Evolutionary conservation across 2,888 invertebrate genomes (phyloP), one percentile per base, ranked within the genome.

Genomic region (Smittia aterrima): DNA sequence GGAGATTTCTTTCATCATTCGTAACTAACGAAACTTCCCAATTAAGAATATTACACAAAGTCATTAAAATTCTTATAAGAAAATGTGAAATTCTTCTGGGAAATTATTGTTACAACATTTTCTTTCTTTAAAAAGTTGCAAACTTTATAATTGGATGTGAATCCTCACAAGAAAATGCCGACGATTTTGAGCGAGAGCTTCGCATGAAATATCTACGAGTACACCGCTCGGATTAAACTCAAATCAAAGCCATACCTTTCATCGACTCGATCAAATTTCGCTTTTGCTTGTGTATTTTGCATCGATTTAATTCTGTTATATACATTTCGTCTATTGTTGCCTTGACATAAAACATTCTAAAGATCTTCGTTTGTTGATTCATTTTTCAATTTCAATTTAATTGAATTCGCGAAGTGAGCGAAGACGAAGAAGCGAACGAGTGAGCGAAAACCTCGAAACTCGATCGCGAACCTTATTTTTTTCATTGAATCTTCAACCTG

Each of bases 281-380:
- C 18, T 11, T 20, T 7, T 22, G 20, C n/a, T 58, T 47, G 16
- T 18, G 11, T 18, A 3, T 58, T 20, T 58, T 22, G 3, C 4
- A 47, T 9, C n/a, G 16, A 16, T n/a, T 47, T 47, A 3, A 47
- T 47, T 16, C 3, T 16, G 3, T 16, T n/a, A 47, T 9, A 18
- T 58, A 18, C 53, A 47, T 58, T 58, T 16, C 58, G 20, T 22
- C 58, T 18, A 18, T 22, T 20, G 22, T 58, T 58, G 20, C 58
- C 58, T 58, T 58, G 58, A 58, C 58, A 58, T 58, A 58, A 58
- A 58, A 58, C 22, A 58, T 47, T 47, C 47, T 47, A 16, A 47
- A 47, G 47, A 11, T 58, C 58, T 58, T 58, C 58, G 22, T 4
- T 58, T 11, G 18, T 47, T 58, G 58, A 58, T 58, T 58, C 58